Evolutionary conservation across 2,888 invertebrate species (phyloP), one percentile per base, ranked within the genome.

Genomic region (Thalpophila matura): DNA sequence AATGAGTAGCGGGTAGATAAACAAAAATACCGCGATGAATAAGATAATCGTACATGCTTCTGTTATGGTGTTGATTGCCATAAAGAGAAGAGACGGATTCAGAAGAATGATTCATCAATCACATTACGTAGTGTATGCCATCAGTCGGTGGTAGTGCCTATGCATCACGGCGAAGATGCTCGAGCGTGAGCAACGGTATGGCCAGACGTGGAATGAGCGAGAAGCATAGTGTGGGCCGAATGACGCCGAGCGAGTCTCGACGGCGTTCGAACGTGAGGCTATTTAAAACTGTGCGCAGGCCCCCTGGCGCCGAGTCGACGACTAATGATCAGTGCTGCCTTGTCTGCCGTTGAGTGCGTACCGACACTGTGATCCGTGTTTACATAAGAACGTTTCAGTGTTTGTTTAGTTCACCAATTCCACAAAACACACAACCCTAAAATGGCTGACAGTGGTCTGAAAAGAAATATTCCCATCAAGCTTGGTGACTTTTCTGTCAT

Each of bases 401-500:
- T 94, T 95, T 95, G 92, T 94, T 95, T 94, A 93, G 92, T 92
- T 85, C 88, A 87, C 84, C 83, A 86, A 87, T 89, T 86, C 79
- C 80, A 82, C 82, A 83, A 71, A 76, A 86, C 74, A 87, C 78
- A 87, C 81, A 86, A 64, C 85, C 84, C 87, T 87, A 93, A 91
- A 95, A 98, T 98, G 98, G 97, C 98, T 90, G 97, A 98, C 95
- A 96, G 97, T 95, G 96, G 96, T 92, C 97, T 97, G 90, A 97
- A 97, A 95, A 97, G 97, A 88, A 97, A 98, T 96, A 98, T 98
- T 95, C 99, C 99, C 86, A 98, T 99, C 95, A 98, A 98, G 95
- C 96, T 98, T 93, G 98, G 98, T 83, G 98, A 99, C 94, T 98
- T 98, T 96, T 98, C 98, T 95, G 98, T 99, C 90, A 98, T 99